phyloP scores from a whole-genome alignment of 2,888 invertebrate genomes.

The Eristalis arbustorum region DNA sequence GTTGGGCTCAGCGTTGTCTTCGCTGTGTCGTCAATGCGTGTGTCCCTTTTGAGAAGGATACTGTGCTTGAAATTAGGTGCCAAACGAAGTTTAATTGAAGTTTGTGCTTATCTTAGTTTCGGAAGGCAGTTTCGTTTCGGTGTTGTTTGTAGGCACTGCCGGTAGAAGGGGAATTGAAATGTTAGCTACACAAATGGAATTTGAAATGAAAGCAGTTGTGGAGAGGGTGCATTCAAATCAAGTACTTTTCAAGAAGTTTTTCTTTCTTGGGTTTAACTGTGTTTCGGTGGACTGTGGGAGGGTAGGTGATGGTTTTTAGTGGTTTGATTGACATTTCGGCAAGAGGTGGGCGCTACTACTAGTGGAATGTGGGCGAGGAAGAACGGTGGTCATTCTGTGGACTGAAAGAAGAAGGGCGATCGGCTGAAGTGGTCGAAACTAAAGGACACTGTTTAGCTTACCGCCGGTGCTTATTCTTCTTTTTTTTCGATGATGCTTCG shows the following conservation, averaged over 20 bases:
- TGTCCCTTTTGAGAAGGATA: not conserved
- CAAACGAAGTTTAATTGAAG: constrained; percentile 37
- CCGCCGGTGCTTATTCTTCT: no score
- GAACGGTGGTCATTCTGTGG: no score
- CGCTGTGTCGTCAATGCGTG: not conserved
- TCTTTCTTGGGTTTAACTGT: not conserved
- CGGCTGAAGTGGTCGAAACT: no score
- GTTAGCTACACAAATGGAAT: not conserved
- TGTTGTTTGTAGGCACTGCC: not conserved
- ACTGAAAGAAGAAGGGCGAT: no score
- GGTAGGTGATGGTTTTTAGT: not conserved
- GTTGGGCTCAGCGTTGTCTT: not conserved
- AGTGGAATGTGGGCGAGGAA: no score
- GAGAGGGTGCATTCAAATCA: not conserved
- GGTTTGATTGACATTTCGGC: not conserved
- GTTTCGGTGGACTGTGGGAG: not conserved
- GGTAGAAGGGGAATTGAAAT: not conserved
- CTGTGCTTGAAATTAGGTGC: constrained; percentile 29
- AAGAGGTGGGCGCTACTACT: not conserved
- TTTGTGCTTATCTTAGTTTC: constrained; percentile 19
- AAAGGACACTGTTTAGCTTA: no score
- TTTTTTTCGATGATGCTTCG: no score
- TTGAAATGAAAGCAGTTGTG: not conserved
- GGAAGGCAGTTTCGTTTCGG: not conserved
- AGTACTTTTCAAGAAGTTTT: not conserved